These are phyloP conservation scores for Polyergus mexicanus DNA, from an alignment of 1,140 invertebrate genomes.

Conservation along the genomic window DNA sequence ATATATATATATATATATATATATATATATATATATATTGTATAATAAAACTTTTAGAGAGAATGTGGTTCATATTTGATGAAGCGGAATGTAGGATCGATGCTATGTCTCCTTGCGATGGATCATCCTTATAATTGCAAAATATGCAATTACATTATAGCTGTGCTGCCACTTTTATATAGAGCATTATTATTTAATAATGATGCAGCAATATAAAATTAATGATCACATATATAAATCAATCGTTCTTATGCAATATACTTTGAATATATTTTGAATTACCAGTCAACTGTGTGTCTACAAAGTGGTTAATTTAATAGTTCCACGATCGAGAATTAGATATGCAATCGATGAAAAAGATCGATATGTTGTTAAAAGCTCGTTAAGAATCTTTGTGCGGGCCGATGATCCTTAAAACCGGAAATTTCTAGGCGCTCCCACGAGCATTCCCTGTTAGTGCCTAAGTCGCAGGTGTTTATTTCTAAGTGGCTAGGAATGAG, in stretches of 20 bases:
- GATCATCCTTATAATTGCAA: background rate
- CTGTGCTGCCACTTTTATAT: background rate
- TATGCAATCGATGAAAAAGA: constrained; percentile 52
- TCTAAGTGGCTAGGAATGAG: background rate
- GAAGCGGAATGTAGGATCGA: too few relatives aligned
- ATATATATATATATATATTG: too few relatives aligned
- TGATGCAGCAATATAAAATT: background rate
- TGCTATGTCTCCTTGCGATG: too few relatives aligned
- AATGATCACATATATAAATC: constrained; percentile 8
- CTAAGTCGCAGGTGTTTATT: constrained; percentile 46
- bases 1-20: too few relatives aligned
- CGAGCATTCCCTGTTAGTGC: constrained; percentile 12
- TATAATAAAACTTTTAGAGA: too few relatives aligned
- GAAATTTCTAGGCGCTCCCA: constrained; percentile 44
- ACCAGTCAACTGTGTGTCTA: background rate
- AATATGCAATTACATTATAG: background rate
- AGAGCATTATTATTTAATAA: background rate
- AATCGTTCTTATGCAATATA: background rate
- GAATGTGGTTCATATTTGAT: too few relatives aligned
- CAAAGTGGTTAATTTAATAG: constrained; percentile 14
- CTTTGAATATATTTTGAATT: background rate
- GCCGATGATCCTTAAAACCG: constrained; percentile 61
- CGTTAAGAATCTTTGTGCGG: constrained; percentile 48
- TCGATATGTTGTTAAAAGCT: constrained; percentile 49
- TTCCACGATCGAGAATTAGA: constrained; percentile 39